A percentile compares a stretch with the other conserved stretches of the same genome.
Evolutionary conservation across 2,113 vertebrate species (phyloP).

Genomic region (Globicephala melas): DNA sequence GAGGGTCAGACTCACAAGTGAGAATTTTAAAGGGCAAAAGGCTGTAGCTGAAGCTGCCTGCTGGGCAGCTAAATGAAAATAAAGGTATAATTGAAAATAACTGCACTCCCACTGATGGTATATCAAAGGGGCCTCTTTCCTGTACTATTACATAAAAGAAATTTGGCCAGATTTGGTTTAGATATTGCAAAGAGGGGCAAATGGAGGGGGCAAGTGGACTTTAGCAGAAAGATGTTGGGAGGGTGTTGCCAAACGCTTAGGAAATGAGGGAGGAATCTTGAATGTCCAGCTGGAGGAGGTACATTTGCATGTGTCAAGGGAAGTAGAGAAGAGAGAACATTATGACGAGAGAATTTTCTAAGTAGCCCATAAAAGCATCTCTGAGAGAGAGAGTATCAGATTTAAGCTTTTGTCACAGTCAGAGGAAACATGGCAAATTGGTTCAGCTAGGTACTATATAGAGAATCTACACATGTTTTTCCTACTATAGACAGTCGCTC

Average conservation of each 20-base stretch:
- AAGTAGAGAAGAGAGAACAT: not conserved
- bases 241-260: not conserved
- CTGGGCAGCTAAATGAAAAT: constrained; percentile 54
- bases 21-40: constrained; percentile 57
- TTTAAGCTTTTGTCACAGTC: not conserved
- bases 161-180: not conserved
- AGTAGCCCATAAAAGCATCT: not conserved
- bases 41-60: not conserved
- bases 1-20: constrained; percentile 12
- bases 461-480: not conserved
- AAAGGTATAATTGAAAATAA: constrained; percentile 37
- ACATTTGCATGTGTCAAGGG: not conserved
- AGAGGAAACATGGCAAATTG: not conserved
- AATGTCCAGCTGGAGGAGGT: not conserved
- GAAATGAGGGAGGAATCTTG: not conserved
- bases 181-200: not conserved
- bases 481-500: not conserved
- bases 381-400: not conserved
- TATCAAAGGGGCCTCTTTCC: not conserved
- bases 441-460: not conserved
- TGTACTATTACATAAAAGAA: not conserved
- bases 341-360: not conserved
- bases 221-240: not conserved
- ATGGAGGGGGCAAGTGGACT: not conserved
- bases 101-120: not conserved